A percentile compares a stretch with the other conserved stretches of the same genome.
Evolutionary conservation across 1,140 invertebrate species (phyloP).

Genomic region (Diabrotica virgifera): DNA sequence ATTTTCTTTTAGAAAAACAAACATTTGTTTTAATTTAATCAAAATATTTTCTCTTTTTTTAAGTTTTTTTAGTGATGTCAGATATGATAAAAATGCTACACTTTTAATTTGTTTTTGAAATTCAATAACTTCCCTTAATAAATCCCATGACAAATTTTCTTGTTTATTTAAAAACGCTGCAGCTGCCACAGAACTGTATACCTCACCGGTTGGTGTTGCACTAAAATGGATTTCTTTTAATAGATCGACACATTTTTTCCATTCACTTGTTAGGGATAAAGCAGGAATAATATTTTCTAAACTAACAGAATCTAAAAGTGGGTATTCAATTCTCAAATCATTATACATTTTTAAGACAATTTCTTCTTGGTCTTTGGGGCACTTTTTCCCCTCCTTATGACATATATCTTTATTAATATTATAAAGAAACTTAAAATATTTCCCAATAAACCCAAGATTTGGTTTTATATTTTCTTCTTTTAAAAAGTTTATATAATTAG

Average conservation of each 20-base stretch:
- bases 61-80: constrained; percentile 25
- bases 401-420: constrained; percentile 39
- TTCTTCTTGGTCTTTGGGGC: constrained; percentile 20
- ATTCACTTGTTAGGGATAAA: constrained; percentile 59
- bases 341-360: constrained; percentile 39
- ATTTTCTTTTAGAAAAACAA: constrained; percentile 28
- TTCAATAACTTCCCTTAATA: constrained; percentile 51
- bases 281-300: constrained; percentile 58
- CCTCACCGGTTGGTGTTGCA: constrained; percentile 36
- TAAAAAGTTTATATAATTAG: constrained; percentile 58
- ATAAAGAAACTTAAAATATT: constrained; percentile 55
- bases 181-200: constrained; percentile 51
- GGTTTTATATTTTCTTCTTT: constrained; percentile 48
- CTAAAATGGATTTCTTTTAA: constrained; percentile 57
- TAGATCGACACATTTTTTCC: constrained; percentile 59
- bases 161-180: constrained; percentile 58
- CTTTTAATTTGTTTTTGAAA: constrained; percentile 17
- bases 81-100: constrained; percentile 28
- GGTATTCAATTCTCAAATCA: constrained; percentile 54
- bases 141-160: constrained; percentile 52
- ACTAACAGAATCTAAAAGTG: constrained; percentile 56
- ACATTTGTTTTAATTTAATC: constrained; percentile 30
- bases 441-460: constrained; percentile 54
- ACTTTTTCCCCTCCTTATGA: constrained; percentile 9
- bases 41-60: constrained; percentile 21